Base-by-base conservation (phyloP, 2,797 vertebrate genomes). In the Pagetopsis macropterus region DNA sequence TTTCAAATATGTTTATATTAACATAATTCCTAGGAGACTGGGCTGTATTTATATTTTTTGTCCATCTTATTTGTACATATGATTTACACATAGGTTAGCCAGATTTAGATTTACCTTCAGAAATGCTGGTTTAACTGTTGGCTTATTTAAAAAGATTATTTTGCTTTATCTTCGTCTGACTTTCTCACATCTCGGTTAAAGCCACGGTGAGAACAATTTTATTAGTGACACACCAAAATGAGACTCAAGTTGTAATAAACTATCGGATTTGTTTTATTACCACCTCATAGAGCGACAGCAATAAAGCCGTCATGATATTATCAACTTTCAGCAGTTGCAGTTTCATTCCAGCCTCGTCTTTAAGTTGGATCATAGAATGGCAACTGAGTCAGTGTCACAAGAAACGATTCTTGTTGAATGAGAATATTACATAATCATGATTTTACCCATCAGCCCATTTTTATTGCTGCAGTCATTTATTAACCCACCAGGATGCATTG, bases 401-500 rank as follows among this genome's bases (percentile, higher is more conserved):
- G 33, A 81, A 85, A 79, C 48, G 0, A 79, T 83, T 60, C 75
- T 63, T 60, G 65, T 75, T 57, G 41, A 69, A 62, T 23, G 55
- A 55, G 61, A 80, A 49, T 76, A 84, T 86, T 80, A 77, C 78
- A 72, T 79, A 84, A 88, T 83, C 50, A 77, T 37, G 33, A 78
- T 78, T 68, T 56, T 55, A 75, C 33, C 69, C 81, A 72, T 82
- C 70, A 84, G 82, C 63, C 81, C 82, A 79, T 87, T 83, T 82
- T 77, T 79, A 84, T 83, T 74, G 74, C 76, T n/a, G 17, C 40
- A 51, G 70, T 79, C 79, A 84, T 90, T 85, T 84, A 88, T 89
- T 83, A 76, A 83, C 78, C 75, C 27, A 8, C 66, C 9, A 48
- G 50, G 58, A 85, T 55, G 60, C 75, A 88, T 85, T 67, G 82